Conservation (phyloP, 2,888 invertebrate species). For the Cosmia pyralina region DNA sequence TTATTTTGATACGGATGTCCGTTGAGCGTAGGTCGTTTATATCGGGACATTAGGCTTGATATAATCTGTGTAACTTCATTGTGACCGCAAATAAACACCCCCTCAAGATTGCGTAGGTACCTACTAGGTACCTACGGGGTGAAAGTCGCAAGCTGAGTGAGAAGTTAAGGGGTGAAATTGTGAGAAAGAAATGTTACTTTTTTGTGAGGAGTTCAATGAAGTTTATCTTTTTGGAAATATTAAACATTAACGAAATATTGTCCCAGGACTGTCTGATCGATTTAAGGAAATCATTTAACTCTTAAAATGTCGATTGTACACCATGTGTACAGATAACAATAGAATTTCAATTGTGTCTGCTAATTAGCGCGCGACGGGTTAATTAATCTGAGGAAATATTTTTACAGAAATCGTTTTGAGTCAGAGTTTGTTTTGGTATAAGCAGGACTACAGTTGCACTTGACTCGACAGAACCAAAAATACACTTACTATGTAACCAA, state of each 20-base stretch:
- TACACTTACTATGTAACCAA: neutral
- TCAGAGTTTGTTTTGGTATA: neutral
- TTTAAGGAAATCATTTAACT: neutral
- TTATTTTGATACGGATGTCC: conserved; percentile 56
- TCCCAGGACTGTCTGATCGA: neutral
- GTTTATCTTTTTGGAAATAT: neutral
- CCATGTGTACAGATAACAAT: too few relatives aligned
- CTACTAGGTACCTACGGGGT: too few relatives aligned
- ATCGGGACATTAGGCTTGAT: conserved; percentile 56
- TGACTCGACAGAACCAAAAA: neutral
- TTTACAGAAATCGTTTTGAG: neutral
- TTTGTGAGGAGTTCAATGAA: neutral
- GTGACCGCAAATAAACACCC: conserved; percentile 57
- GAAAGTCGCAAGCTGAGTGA: conserved; percentile 11
- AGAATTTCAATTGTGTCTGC: too few relatives aligned
- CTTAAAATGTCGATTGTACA: too few relatives aligned
- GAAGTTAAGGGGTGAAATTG: conserved; percentile 6
- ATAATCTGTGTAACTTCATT: conserved; percentile 58
- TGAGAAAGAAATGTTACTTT: neutral
- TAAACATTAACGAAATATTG: neutral
- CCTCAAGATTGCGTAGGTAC: conserved; percentile 34
- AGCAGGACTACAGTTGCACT: too few relatives aligned
- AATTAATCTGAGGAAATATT: neutral
- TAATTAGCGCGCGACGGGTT: too few relatives aligned
- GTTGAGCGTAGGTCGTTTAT: conserved; percentile 46